A percentile compares a stretch with the other conserved stretches of the same genome.
These are phyloP conservation scores for Taenaris catops DNA, from an alignment of 2,888 invertebrate genomes.

Conservation along the genomic window DNA sequence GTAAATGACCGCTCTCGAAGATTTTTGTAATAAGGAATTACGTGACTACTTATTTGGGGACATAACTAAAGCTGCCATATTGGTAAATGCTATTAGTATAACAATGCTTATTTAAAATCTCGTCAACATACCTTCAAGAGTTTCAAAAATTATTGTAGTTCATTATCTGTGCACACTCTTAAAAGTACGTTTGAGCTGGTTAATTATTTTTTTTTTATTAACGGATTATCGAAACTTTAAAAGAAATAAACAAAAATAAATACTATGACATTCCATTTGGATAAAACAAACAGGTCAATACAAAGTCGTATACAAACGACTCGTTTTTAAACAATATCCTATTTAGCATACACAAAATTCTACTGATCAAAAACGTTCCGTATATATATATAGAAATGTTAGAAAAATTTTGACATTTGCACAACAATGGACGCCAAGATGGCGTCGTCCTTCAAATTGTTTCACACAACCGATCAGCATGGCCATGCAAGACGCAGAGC, in stretches of 20 bases:
- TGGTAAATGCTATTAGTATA: slow-evolving; percentile 74
- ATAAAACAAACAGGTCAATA: slow-evolving; percentile 13
- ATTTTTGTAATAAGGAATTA: slow-evolving; percentile 37
- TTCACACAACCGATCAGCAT: slow-evolving; percentile 42
- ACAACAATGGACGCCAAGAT: slow-evolving; percentile 9
- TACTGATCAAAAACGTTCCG: slow-evolving; percentile 10
- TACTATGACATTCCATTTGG: slow-evolving; percentile 23
- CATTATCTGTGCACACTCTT: slow-evolving; percentile 40
- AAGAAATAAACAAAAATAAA: slow-evolving; percentile 19
- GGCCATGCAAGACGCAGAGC: slow-evolving; percentile 56
- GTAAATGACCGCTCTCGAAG: slow-evolving; percentile 33
- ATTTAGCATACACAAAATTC: slow-evolving; percentile 7
- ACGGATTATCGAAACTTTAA: slow-evolving; percentile 31
- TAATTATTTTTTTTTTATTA: slow-evolving; percentile 37
- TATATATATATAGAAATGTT: slow-evolving; percentile 7
- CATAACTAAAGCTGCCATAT: slow-evolving; percentile 70
- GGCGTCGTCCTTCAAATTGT: slow-evolving; percentile 28
- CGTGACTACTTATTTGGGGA: slow-evolving; percentile 44
- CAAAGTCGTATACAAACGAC: slow-evolving; percentile 15
- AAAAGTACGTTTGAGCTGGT: slow-evolving; percentile 61
- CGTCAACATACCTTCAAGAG: slow-evolving; percentile 53
- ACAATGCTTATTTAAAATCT: slow-evolving; percentile 48
- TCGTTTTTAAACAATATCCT: slow-evolving; percentile 10
- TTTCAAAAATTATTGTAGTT: slow-evolving; percentile 15
- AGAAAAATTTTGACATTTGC: slow-evolving; percentile 13